Base-by-base conservation (phyloP, 2,888 invertebrate genomes). In the Anarsia innoxiella region DNA sequence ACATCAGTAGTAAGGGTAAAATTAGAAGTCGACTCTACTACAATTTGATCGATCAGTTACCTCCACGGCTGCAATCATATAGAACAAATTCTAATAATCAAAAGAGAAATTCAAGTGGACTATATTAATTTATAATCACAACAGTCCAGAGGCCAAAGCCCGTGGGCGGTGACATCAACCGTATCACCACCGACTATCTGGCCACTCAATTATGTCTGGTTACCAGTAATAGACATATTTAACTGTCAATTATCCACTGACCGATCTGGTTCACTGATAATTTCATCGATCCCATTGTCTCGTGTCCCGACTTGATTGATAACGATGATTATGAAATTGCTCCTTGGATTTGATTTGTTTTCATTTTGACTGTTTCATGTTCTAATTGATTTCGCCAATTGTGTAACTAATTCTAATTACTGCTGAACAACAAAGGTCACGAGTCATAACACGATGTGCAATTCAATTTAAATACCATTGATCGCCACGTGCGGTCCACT, bases 401-500 rank as follows among this genome's bases (percentile, higher is more conserved):
- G n/a, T n/a, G n/a, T n/a, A n/a, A n/a, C n/a, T n/a, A n/a, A n/a
- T n/a, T n/a, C n/a, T n/a, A n/a, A n/a, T n/a, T n/a, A n/a, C n/a
- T n/a, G n/a, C n/a, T n/a, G n/a, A n/a, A n/a, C n/a, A n/a, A n/a
- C n/a, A n/a, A n/a, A n/a, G n/a, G n/a, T n/a, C n/a, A 12, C n/a
- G 19, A 23, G 23, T 32, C 13, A 32, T 23, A n/a, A 12, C 12
- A 12, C 25, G 25, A 14, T n/a, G 15, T 11, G 34, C 13, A 15
- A 30, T 37, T 31, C 28, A 48, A 68, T 64, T 59, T 55, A 58
- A 55, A 58, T 60, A 56, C 58, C 60, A 66, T 68, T 61, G 60
- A 72, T 60, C 57, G 63, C 73, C 79, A 74, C 78, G 77, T 73
- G 76, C 74, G 59, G 64, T 62, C 70, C 76, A 78, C 76, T 80